Base-by-base conservation (phyloP, 2,888 invertebrate genomes). In the Azorinus chamasolen region DNA sequence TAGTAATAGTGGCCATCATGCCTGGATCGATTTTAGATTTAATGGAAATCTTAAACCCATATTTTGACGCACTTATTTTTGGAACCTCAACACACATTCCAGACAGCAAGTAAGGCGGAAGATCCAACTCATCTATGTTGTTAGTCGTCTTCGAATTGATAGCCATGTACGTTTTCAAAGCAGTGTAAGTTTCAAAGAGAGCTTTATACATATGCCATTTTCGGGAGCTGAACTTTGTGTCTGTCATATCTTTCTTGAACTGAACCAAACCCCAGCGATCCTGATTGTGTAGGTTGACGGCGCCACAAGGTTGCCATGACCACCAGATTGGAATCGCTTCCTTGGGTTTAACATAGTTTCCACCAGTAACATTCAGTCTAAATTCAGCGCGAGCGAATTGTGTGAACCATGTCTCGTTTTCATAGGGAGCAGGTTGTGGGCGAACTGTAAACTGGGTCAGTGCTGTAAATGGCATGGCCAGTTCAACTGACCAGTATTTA, bases 181-280 rank as follows among this genome's bases (percentile, higher is more conserved):
- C 83, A 37, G 81, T 75, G 58, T 78, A 78, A 37, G 79, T 57
- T 14, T 84, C 83, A 46, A 84, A 83, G 16, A 87, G 62, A n/a
- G 84, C 74, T 51, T 79, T 66, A 51, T 84, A 84, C 16, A 83
- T 73, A 25, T 73, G 65, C 83, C 85, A 83, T 18, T 71, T 66
- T 1, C 55, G 63, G 43, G 66, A 79, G 6, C 27, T 45, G 37
- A 83, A 70, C 14, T 32, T 51, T 14, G 62, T 62, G 45, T 74
- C 62, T 0, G 20, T 16, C 39, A 63, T 41, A 16, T 54, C 25
- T 37, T 48, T 63, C 16, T 66, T 74, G 39, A 88, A 88, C 71
- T 87, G 87, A 10, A 88, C 64, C 22, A 88, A 59, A 5, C 88
- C 88, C 88, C 88, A 88, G 24, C 88, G 45, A 25, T 74, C 74